phyloP scores from a whole-genome alignment of 2,888 invertebrate species.

The Onthophagus sagittarius region DNA sequence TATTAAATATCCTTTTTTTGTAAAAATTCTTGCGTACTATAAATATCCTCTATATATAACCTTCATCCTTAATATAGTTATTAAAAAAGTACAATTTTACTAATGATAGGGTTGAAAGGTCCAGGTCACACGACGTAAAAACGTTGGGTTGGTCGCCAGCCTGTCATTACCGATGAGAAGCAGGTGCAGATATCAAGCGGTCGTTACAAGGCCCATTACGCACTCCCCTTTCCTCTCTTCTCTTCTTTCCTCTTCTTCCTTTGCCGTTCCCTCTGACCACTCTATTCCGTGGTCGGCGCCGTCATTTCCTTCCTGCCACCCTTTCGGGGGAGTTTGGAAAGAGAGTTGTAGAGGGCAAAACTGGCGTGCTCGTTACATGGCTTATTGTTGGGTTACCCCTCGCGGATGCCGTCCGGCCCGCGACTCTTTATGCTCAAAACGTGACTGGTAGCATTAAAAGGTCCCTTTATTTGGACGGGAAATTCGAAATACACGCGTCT shows the following conservation, averaged over 20 bases:
- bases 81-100: background rate
- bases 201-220: conserved; percentile 5
- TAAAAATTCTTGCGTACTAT: background rate
- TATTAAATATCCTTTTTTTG: background rate
- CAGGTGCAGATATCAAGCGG: conserved; percentile 9
- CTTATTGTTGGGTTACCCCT: background rate
- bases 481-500: too few relatives aligned
- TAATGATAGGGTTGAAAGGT: conserved; percentile 5
- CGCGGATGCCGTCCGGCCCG: background rate
- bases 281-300: background rate
- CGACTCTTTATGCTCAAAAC: background rate
- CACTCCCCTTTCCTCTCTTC: background rate
- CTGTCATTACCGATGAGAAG: conserved; percentile 12
- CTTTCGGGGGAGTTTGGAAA: background rate
- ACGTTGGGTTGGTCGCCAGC: background rate
- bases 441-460: background rate
- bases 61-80: background rate
- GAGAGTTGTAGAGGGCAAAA: background rate
- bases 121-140: background rate
- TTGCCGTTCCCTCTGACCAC: background rate
- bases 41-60: background rate
- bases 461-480: too few relatives aligned
- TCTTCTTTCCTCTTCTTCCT: background rate
- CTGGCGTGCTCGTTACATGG: background rate
- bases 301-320: background rate